phyloP scores from a whole-genome alignment of 2,888 invertebrate species.

The Eupithecia pulchellata region DNA sequence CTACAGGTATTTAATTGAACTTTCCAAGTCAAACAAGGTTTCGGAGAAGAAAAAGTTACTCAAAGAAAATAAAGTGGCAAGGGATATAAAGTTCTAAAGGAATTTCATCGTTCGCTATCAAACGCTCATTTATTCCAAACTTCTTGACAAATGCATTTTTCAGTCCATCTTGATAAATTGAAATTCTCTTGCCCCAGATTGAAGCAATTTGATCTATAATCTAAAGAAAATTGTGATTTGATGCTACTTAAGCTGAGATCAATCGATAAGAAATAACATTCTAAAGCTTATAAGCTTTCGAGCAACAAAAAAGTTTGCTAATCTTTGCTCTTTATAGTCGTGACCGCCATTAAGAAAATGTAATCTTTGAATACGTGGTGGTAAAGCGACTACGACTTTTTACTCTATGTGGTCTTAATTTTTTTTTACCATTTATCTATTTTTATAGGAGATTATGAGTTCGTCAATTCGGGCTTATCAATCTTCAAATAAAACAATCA shows the following conservation, averaged over 20 bases:
- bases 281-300: not conserved
- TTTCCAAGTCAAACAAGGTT: not conserved
- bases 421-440: no score
- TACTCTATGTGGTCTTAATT: no score
- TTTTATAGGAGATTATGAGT: no score
- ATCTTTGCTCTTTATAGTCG: not conserved
- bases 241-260: not conserved
- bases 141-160: slow-evolving; percentile 11
- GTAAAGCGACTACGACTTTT: no score
- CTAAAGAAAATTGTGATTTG: not conserved
- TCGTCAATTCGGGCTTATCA: no score
- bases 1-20: not conserved
- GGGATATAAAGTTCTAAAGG: slow-evolving; percentile 3
- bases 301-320: not conserved
- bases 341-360: not conserved
- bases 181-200: slow-evolving; percentile 14
- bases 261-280: not conserved
- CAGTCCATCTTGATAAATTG: slow-evolving; percentile 19
- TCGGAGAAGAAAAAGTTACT: not conserved
- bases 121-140: slow-evolving; percentile 1
- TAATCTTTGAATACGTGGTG: not conserved
- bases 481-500: no score
- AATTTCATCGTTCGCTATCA: slow-evolving; percentile 4
- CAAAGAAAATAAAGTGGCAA: slow-evolving; percentile 3
- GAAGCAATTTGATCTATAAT: slow-evolving; percentile 19